A percentile compares a stretch with the other conserved stretches of the same genome.
Evolutionary conservation across 2,888 invertebrate genomes (phyloP).

Genomic region (Leptura quadrifasciata): DNA sequence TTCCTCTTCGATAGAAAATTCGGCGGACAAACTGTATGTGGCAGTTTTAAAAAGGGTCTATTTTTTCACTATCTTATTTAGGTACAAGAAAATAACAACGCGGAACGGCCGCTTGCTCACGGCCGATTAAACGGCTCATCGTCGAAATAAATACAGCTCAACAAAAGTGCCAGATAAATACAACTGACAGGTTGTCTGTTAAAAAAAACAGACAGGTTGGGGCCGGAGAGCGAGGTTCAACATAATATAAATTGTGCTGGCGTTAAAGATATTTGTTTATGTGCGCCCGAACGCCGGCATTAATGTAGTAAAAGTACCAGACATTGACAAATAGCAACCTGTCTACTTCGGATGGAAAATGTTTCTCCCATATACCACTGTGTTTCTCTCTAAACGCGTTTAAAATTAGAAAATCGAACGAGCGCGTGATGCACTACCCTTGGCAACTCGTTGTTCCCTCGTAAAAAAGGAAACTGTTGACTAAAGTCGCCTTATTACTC

Average conservation of each 20-base stretch:
- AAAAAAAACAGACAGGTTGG: not conserved
- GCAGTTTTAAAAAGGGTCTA: too few relatives aligned
- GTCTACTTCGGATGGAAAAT: conserved; percentile 9
- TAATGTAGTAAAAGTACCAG: conserved; percentile 6
- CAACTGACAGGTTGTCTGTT: not conserved
- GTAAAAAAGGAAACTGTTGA: too few relatives aligned
- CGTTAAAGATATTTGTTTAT: conserved; percentile 19
- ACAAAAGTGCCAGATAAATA: not conserved
- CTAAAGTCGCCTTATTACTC: too few relatives aligned
- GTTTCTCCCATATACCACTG: not conserved
- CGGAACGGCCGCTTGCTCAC: not conserved
- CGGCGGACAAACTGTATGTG: too few relatives aligned
- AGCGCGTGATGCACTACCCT: too few relatives aligned
- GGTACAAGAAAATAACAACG: too few relatives aligned
- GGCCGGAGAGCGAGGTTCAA: not conserved
- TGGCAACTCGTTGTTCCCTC: too few relatives aligned
- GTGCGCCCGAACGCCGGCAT: not conserved
- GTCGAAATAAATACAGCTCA: conserved; percentile 2
- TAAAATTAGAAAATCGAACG: not conserved
- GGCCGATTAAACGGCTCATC: not conserved
- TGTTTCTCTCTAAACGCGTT: not conserved
- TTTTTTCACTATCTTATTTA: too few relatives aligned
- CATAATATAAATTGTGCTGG: conserved; percentile 9
- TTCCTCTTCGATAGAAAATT: too few relatives aligned
- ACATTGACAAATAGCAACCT: conserved; percentile 29